Base-by-base conservation (phyloP, 2,888 invertebrate genomes). In the Polyploca ridens region DNA sequence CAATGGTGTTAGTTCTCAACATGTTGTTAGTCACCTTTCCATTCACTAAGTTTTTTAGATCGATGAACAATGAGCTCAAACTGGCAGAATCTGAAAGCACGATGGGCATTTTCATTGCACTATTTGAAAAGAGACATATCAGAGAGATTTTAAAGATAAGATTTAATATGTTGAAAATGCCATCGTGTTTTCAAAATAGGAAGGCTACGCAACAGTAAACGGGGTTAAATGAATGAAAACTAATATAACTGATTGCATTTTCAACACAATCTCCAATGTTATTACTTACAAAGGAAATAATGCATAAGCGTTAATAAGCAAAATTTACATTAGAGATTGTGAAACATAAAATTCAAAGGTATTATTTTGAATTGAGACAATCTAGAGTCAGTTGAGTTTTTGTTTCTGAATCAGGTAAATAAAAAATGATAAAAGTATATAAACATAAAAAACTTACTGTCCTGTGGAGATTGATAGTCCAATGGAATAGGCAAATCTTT, bases 81-180 rank as follows among this genome's bases (percentile, higher is more conserved):
- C 91, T 87, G 88, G 88, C 86, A 71, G 91, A 89, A 94, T 94
- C 94, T 94, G 94, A 94, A 94, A 94, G 85, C 93, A 94, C 92
- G 94, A 92, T 93, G 89, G 94, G 89, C 92, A 93, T 94, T 94
- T 93, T 94, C 93, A 90, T 84, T 88, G 85, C 77, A 75, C 75
- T 76, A 75, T 73, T 80, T 77, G 41, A 19, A 61, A 41, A 16
- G 16, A 41, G 3, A 54, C 19, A 54, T 54, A 58, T n/a, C 61
- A 64, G 3, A 58, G 27, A 27, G n/a, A 58, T 16, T 27, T 38
- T 58, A 58, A 33, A 49, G 16, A 19, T 46, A 13, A n/a, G 27
- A 66, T 67, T 64, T 71, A 70, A 8, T 84, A 89, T 93, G 94
- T 93, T 93, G 94, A 94, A 94, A 94, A 94, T 94, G 94, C 94